These are phyloP conservation scores for Vespertilio murinus DNA, from an alignment of 2,797 vertebrate species.

Conservation along the genomic window DNA sequence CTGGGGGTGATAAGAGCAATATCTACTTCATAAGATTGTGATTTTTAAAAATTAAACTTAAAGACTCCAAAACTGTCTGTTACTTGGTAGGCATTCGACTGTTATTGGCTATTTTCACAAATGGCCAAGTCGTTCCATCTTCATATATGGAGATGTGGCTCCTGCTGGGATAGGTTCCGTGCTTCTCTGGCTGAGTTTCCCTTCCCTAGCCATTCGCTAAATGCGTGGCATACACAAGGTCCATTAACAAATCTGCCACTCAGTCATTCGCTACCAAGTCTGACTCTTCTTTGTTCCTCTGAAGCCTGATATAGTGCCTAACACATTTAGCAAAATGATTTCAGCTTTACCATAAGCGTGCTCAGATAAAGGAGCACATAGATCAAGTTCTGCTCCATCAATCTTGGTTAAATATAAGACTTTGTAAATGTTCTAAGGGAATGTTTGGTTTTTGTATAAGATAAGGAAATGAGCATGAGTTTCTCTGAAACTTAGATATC, in stretches of 20 bases:
- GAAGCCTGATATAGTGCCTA: not conserved
- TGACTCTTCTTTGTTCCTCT: not conserved
- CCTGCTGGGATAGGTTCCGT: not conserved
- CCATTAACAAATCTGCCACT: not conserved
- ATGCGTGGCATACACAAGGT: not conserved
- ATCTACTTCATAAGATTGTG: not conserved
- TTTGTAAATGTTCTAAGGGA: not conserved
- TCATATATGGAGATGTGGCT: not conserved
- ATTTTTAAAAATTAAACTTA: not conserved
- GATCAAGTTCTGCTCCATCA: not conserved
- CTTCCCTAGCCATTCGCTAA: not conserved
- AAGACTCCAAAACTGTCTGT: not conserved
- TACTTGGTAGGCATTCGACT: not conserved
- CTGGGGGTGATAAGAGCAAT: not conserved
- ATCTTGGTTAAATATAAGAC: not conserved
- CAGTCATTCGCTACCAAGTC: not conserved
- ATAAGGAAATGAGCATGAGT: not conserved
- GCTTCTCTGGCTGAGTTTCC: not conserved
- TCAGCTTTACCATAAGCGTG: not conserved
- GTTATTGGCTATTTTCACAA: not conserved
- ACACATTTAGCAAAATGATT: conserved; percentile 3
- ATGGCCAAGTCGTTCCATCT: not conserved
- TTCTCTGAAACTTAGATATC: conserved; percentile 52
- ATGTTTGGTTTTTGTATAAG: conserved; percentile 36
- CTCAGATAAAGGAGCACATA: not conserved